Evolutionary conservation across 2,113 vertebrate species (phyloP).

Genomic region (Desmodus rotundus): DNA sequence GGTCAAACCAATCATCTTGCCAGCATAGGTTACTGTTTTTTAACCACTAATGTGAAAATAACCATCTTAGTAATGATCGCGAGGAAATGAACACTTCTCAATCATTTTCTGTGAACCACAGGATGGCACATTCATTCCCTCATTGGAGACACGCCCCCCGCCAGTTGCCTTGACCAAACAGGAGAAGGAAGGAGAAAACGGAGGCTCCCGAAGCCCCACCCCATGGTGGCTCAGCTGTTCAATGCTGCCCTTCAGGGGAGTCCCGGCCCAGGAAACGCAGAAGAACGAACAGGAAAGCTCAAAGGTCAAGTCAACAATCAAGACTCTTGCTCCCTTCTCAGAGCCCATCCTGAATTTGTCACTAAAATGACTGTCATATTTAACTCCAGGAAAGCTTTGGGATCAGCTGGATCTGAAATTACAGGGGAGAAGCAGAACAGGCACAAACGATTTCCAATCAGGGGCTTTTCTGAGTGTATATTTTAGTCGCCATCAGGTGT

Average conservation of each 20-base stretch:
- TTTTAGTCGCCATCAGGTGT: accelerated
- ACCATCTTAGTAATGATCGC: neutral
- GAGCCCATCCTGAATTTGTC: neutral
- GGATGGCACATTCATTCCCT: neutral
- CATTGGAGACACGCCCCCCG: neutral
- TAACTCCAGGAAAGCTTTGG: neutral
- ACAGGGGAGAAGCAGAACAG: neutral
- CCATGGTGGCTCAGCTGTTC: accelerated
- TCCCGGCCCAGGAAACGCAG: accelerated
- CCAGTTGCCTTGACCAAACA: neutral
- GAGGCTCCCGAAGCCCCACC: neutral
- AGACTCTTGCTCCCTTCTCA: neutral
- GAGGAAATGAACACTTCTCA: too few species aligned
- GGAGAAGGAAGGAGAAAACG: neutral
- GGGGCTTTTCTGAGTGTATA: neutral
- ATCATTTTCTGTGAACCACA: neutral
- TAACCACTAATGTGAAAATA: neutral
- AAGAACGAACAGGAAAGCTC: accelerated
- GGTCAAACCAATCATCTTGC: neutral
- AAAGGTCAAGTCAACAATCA: neutral
- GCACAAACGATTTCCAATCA: neutral
- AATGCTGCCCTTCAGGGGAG: accelerated
- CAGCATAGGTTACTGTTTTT: neutral
- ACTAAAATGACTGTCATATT: neutral
- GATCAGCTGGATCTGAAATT: neutral